phyloP scores from a whole-genome alignment of 2,797 vertebrate species.

The Chelmon rostratus region DNA sequence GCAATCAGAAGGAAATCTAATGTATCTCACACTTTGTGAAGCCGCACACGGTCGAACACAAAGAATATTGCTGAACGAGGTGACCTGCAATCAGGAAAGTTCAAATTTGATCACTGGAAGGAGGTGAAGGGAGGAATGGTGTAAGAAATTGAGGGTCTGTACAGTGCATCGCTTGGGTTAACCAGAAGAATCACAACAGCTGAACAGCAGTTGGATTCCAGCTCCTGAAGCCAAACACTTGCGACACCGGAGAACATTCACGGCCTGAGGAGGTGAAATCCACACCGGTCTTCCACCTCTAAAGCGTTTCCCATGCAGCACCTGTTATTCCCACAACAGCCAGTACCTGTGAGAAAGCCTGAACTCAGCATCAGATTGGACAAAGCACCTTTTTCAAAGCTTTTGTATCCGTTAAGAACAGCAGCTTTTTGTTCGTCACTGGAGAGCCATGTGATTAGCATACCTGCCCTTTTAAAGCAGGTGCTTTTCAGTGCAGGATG shows the following conservation, averaged over 20 bases:
- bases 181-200: slow-evolving; percentile 33
- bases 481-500: slow-evolving; percentile 13
- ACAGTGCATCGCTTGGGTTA: slow-evolving; percentile 32
- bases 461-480: slow-evolving; percentile 31
- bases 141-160: neutral
- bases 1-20: slow-evolving; percentile 44
- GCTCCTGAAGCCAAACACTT: slow-evolving; percentile 40
- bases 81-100: neutral
- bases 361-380: slow-evolving; percentile 49
- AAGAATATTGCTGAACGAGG: slow-evolving; percentile 21
- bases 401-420: slow-evolving; percentile 68
- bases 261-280: slow-evolving; percentile 74
- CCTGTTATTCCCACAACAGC: slow-evolving; percentile 70
- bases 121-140: neutral
- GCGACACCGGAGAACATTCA: slow-evolving; percentile 69
- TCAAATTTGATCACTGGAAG: slow-evolving; percentile 31
- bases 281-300: slow-evolving; percentile 58
- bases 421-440: slow-evolving; percentile 69
- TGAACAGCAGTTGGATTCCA: slow-evolving; percentile 53
- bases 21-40: slow-evolving; percentile 37
- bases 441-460: slow-evolving; percentile 67
- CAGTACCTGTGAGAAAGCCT: slow-evolving; percentile 70
- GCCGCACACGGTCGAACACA: neutral
- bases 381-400: slow-evolving; percentile 71
- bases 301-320: slow-evolving; percentile 74